A percentile compares a stretch with the other conserved stretches of the same genome.
phyloP scores from a whole-genome alignment of 1,140 invertebrate genomes.

The Sitophilus oryzae region DNA sequence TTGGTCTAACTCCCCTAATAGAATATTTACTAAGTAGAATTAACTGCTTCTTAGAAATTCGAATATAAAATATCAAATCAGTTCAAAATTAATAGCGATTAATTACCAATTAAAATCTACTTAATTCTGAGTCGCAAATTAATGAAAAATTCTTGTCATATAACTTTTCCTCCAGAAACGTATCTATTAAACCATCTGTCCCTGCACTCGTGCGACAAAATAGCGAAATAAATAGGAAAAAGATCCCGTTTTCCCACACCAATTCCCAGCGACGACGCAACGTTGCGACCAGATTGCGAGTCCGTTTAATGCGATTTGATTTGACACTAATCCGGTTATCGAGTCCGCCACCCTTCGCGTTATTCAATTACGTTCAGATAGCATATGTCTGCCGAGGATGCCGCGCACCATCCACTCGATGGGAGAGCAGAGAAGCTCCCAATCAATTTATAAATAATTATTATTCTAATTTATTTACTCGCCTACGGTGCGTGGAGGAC shows the following conservation, averaged over 20 bases:
- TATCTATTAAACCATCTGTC: not conserved
- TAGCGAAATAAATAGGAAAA: not conserved
- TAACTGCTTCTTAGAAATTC: no score
- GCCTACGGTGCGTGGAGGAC: not conserved
- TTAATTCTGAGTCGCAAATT: no score
- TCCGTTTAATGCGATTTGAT: slow-evolving; percentile 44
- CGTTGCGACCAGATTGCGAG: slow-evolving; percentile 37
- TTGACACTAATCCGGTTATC: slow-evolving; percentile 47
- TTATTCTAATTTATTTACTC: slow-evolving; percentile 27
- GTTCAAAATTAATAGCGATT: no score
- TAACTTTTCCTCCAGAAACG: no score
- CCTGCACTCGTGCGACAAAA: not conserved
- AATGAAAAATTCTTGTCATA: no score
- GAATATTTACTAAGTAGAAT: no score
- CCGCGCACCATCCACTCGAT: slow-evolving; percentile 23
- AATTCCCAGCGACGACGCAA: slow-evolving; percentile 10
- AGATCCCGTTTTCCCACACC: not conserved
- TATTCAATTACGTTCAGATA: slow-evolving; percentile 37
- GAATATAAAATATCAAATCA: no score
- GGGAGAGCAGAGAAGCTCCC: slow-evolving; percentile 14
- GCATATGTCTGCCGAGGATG: slow-evolving; percentile 34
- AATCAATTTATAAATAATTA: slow-evolving; percentile 32
- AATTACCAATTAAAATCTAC: no score
- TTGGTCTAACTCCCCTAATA: no score
- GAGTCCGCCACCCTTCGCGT: slow-evolving; percentile 43